Evolutionary conservation across 2,797 vertebrate species (phyloP).

Genomic region (Paramormyrops hopkinsi): DNA sequence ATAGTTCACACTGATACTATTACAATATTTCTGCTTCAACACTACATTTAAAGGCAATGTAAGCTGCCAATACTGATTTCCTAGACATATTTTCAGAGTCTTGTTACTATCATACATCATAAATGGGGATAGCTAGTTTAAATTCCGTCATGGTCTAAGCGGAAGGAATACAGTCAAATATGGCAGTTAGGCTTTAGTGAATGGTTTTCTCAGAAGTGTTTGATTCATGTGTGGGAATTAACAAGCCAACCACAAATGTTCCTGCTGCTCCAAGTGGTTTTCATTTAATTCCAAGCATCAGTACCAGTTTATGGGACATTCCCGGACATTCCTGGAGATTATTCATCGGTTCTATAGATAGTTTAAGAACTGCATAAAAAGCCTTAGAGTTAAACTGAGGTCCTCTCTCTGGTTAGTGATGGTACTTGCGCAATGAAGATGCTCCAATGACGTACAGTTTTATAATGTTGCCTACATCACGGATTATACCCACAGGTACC

Average conservation of each 20-base stretch:
- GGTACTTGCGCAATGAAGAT: not conserved
- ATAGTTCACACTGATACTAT: not conserved
- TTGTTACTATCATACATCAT: not conserved
- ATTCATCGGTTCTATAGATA: not conserved
- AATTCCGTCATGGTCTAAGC: not conserved
- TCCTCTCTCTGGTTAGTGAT: not conserved
- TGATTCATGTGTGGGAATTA: not conserved
- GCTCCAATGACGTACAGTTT: not conserved
- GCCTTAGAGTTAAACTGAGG: not conserved
- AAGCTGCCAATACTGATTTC: not conserved
- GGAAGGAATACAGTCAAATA: not conserved
- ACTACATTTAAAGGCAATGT: not conserved
- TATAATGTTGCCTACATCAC: not conserved
- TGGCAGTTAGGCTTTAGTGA: not conserved
- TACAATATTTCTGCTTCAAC: not conserved
- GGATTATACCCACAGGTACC: not conserved
- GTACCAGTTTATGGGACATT: not conserved
- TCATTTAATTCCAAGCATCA: not conserved
- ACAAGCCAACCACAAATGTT: not conserved
- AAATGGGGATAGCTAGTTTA: not conserved
- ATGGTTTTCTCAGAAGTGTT: not conserved
- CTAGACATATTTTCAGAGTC: not conserved
- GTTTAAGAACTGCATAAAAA: not conserved
- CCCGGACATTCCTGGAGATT: not conserved
- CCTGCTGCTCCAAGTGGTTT: not conserved